Base-by-base conservation (phyloP, 2,797 vertebrate species). In the Oceanodroma leucorhoa region DNA sequence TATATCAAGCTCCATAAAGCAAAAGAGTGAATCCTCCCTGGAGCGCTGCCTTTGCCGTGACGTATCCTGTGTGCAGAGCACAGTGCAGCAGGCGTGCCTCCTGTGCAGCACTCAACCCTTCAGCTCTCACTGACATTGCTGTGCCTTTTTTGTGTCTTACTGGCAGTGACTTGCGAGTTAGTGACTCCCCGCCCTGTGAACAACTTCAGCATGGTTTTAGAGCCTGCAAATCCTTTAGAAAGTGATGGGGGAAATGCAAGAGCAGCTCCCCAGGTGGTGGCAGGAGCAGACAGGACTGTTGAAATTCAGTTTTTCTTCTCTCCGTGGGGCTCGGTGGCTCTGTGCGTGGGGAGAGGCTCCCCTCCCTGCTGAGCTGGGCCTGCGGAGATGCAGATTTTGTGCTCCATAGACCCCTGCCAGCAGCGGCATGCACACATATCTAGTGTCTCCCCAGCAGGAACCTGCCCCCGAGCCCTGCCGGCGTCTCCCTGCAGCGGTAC, bases 381-480 rank as follows among this genome's bases (percentile, higher is more conserved):
- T n/a, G 50, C 0, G 6, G 18, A 26, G 66, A 14, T 6, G 30
- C 8, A 36, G 65, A 10, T 36, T 27, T 36, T 40, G 27, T 55
- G 5, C 3, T 5, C 30, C 20, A 24, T 1, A 7, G 60, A 1
- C 4, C 13, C 34, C 53, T 16, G 26, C 11, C 70, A 60, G 85
- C 73, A 50, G 27, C 2, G 0, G 34, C 29, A 17, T 1, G 5
- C 40, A 11, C 77, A 22, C 48, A 38, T 6, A 30, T 20, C 8
- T 14, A 1, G 32, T 0, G 22, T n/a, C 19, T 3, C 17, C 38
- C 29, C 48, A 8, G 38, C 0, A 0, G 27, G 10, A n/a, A 1
- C 14, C 46, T 22, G 5, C 14, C 40, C 41, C 14, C 40, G 3
- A 24, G 30, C 57, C n/a, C 43, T 7, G 24, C 38, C 2, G 3